Conservation (phyloP, 1,140 invertebrate species). For the Samia ricini region DNA sequence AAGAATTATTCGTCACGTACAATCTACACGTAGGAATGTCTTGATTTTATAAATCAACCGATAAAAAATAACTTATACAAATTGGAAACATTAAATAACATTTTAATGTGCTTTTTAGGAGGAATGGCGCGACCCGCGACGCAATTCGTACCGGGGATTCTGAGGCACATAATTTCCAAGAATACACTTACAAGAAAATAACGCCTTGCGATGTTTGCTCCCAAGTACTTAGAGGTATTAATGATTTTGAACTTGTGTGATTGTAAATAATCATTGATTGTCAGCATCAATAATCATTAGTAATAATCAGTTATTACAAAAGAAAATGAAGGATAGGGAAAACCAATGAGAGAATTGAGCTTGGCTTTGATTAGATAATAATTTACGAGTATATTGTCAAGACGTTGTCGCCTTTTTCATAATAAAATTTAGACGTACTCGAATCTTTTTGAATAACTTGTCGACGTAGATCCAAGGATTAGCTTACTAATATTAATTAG, state of each 20-base stretch:
- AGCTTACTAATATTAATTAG: too few relatives aligned
- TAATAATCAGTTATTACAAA: too few relatives aligned
- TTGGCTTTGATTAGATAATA: too few relatives aligned
- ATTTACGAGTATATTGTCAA: too few relatives aligned
- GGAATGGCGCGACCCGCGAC: slow-evolving; percentile 84
- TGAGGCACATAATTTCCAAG: slow-evolving; percentile 90
- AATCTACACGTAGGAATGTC: too few relatives aligned
- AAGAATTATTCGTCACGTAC: not conserved
- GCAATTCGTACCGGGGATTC: slow-evolving; percentile 79
- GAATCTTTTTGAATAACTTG: too few relatives aligned
- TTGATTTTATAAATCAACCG: not conserved
- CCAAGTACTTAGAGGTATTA: slow-evolving; percentile 91
- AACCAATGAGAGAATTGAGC: too few relatives aligned
- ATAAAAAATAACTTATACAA: not conserved
- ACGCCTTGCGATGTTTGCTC: slow-evolving; percentile 96
- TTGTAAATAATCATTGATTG: not conserved
- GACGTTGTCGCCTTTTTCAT: too few relatives aligned
- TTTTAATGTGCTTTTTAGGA: slow-evolving; percentile 77
- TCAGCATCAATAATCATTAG: too few relatives aligned
- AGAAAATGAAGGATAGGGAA: too few relatives aligned
- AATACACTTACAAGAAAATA: slow-evolving; percentile 97
- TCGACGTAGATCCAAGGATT: too few relatives aligned
- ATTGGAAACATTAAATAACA: not conserved
- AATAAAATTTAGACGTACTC: too few relatives aligned
- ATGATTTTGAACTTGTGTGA: not conserved